Percentiles rank a stretch among this genome's conserved stretches.
Conservation (phyloP, 2,888 invertebrate species). For the Oxytorus armatus region DNA sequence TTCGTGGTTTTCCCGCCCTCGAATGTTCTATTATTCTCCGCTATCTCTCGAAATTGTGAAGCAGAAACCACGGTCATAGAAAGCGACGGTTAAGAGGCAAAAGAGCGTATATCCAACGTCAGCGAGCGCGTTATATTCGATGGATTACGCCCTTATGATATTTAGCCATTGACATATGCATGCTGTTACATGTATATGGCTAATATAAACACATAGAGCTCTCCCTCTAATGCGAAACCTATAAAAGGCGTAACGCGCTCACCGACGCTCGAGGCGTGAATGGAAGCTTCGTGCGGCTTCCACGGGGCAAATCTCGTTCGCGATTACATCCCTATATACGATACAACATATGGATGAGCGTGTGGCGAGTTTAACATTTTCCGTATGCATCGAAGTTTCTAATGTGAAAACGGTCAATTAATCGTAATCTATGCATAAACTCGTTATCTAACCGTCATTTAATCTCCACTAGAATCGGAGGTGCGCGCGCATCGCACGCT, state of each 20-base stretch:
- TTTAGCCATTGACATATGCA: not conserved
- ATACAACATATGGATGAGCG: too few relatives aligned
- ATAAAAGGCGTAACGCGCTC: constrained; percentile 60
- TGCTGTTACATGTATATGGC: too few relatives aligned
- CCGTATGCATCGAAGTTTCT: too few relatives aligned
- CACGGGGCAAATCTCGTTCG: constrained; percentile 13
- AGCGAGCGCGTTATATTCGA: not conserved
- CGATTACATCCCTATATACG: constrained; percentile 15
- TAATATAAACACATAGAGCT: constrained; percentile 18
- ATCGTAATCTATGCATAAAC: too few relatives aligned
- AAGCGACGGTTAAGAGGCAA: constrained; percentile 1
- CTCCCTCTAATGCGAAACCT: constrained; percentile 57
- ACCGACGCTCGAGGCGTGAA: constrained; percentile 50
- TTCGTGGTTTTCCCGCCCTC: not conserved
- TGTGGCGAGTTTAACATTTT: too few relatives aligned
- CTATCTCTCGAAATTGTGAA: constrained; percentile 22
- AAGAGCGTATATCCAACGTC: constrained; percentile 5
- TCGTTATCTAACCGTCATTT: too few relatives aligned
- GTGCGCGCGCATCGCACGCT: too few relatives aligned
- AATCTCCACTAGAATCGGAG: too few relatives aligned
- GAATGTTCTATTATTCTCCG: not conserved
- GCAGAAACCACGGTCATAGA: constrained; percentile 27
- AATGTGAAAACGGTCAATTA: too few relatives aligned
- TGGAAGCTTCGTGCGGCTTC: constrained; percentile 62
- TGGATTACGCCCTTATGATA: not conserved